Evolutionary conservation across 2,888 invertebrate species (phyloP), one percentile per base, ranked within the genome.

Genomic region (Neoaliturus tenellus): DNA sequence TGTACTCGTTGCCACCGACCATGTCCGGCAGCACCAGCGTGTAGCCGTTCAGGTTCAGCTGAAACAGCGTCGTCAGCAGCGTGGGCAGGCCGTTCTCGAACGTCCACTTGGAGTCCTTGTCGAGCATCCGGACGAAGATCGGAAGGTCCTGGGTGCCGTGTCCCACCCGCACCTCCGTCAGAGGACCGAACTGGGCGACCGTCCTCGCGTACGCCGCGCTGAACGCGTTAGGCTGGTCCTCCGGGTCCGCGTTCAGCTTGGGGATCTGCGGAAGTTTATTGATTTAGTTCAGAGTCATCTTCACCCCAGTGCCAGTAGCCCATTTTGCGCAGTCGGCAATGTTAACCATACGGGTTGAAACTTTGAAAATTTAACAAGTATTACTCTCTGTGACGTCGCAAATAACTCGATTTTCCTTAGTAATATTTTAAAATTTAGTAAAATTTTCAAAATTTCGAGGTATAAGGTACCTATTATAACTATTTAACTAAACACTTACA

Each of bases 1-100:
- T 91, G 88, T 91, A 94, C 0, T 93, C 94, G 86, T 94, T 95
- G 0, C 95, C 95, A 0, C 95, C 95, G 71, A 95, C 94, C 95
- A 96, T 96, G 89, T 97, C 97, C 0, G 97, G 96, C 17, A 97
- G 90, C 5, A 96, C 94, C 87, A 94, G 92, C 0, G 95, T 93
- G 90, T 95, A 95, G 0, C 95, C 95, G 83, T 93, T 91, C 71
- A 94, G 90, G 88, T 91, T 93, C 91, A 93, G 85, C 80, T 94
- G 94, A 17, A 96, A 89, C 0, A 95, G 92, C 0, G 95, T 94
- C 0, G 96, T 95, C 71, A 97, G 93, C 44, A 97, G 89, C 0
- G 95, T 94, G 1, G 93, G 90, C 0, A 97, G 91, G 0, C 97
- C 96, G 89, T 95, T 95, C 88, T 93, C 92, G 85, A 92, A 91